These are phyloP conservation scores for Alligator sinensis DNA, from an alignment of 2,113 vertebrate species.

Conservation along the genomic window DNA sequence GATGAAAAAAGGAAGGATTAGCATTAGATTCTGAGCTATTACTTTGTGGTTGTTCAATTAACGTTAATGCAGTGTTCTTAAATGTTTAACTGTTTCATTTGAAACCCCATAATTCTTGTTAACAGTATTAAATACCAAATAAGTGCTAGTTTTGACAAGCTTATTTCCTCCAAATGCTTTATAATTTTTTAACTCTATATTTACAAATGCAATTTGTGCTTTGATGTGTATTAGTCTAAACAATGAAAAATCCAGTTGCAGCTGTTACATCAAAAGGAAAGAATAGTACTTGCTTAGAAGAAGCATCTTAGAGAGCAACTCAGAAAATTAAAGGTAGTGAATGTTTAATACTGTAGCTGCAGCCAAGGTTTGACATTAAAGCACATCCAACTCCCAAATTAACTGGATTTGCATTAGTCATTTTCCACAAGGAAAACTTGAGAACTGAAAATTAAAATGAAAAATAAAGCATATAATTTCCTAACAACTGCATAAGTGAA, in stretches of 20 bases:
- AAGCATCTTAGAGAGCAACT: neutral
- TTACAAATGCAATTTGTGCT: conserved; percentile 6
- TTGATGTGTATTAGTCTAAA: neutral
- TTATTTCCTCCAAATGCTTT: neutral
- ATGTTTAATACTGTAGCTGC: conserved; percentile 3
- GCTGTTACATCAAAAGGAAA: neutral
- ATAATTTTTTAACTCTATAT: neutral
- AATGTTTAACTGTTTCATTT: neutral
- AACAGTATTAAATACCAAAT: neutral
- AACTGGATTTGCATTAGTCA: conserved; percentile 10
- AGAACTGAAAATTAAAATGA: conserved; percentile 17
- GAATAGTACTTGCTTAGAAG: neutral
- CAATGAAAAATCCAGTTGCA: neutral
- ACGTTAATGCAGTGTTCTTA: neutral
- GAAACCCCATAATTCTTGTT: neutral
- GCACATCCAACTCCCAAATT: conserved; percentile 11
- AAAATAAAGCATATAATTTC: neutral
- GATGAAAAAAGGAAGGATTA: conserved; percentile 14
- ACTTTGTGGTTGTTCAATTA: neutral
- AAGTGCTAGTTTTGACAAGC: neutral
- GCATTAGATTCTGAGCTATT: neutral
- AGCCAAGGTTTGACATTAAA: conserved; percentile 38
- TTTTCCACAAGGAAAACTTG: conserved; percentile 39
- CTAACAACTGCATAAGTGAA: conserved; percentile 23
- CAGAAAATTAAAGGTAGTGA: neutral